Conservation (phyloP, 2,888 invertebrate genomes). For the Willowsia nigromaculata region DNA sequence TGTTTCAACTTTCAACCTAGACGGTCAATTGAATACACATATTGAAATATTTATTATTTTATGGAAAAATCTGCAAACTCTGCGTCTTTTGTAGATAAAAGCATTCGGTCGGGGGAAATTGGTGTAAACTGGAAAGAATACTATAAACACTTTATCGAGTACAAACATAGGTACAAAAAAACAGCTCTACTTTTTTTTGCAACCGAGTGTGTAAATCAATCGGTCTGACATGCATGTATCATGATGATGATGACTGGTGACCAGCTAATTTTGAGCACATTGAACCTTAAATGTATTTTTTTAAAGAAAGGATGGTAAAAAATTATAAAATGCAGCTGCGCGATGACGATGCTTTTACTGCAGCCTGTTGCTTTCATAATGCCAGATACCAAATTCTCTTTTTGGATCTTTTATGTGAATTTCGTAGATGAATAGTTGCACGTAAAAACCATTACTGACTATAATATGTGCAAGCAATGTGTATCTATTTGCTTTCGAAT, state of each 20-base stretch:
- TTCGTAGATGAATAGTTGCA: not conserved
- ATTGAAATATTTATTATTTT: slow-evolving; percentile 19
- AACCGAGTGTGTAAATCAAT: slow-evolving; percentile 23
- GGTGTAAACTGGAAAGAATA: slow-evolving; percentile 45
- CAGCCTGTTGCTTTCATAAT: slow-evolving; percentile 5
- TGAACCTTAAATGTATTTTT: slow-evolving; percentile 48
- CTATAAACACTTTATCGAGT: not conserved
- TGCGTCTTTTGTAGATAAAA: slow-evolving; percentile 65
- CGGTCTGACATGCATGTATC: slow-evolving; percentile 11
- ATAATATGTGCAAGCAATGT: not conserved
- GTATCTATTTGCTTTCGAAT: slow-evolving; percentile 11
- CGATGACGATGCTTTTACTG: not conserved
- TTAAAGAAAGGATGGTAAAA: not conserved
- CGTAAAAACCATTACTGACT: not conserved
- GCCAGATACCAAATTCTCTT: not conserved
- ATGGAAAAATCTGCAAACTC: slow-evolving; percentile 59
- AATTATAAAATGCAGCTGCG: slow-evolving; percentile 20
- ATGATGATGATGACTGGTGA: slow-evolving; percentile 22
- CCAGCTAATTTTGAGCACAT: slow-evolving; percentile 51
- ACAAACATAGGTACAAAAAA: not conserved
- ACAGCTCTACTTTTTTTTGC: slow-evolving; percentile 1
- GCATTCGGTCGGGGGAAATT: not conserved
- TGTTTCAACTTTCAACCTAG: slow-evolving; percentile 17
- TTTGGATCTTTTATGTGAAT: not conserved
- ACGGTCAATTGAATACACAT: slow-evolving; percentile 17